Evolutionary conservation across 2,797 vertebrate species (phyloP), one percentile per base, ranked within the genome.

Genomic region (Jordanella pulchra): DNA sequence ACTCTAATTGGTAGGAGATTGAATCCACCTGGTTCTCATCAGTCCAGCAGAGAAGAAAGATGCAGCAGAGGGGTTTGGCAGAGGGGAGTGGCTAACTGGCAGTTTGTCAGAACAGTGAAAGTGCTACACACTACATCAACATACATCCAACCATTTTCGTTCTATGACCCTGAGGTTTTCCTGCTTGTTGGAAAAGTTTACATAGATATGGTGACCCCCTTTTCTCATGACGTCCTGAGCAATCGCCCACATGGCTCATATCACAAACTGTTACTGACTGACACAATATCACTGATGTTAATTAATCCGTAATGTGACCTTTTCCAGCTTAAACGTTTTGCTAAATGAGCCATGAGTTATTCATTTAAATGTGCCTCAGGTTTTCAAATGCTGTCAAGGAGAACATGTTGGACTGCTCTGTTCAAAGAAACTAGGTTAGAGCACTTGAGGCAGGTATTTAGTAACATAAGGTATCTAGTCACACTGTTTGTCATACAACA

Each of bases 381-480:
- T 23, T 23, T 18, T 60, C 9, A 35, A n/a, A 44, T 66, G 25
- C 18, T 73, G 39, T 48, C 60, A 69, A 50, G 48, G 45, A 21
- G 23, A 47, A 66, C 47, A 21, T 35, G 54, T 82, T 70, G 58
- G 65, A 69, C 76, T 60, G 27, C 66, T 67, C 60, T 47, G 18
- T 42, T 48, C 32, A 45, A 0, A 65, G 18, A 56, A 55, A 58
- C 32, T 71, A 25, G 48, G 14, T 10, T 47, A 45, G 17, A 12
- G 32, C 63, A 30, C 27, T 11, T 54, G 71, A 53, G 25, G 9
- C 45, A 23, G 7, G 25, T n/a, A 12, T 27, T 69, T 25, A 63
- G 44, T 11, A 2, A 35, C 32, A 66, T 51, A 35, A 42, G 74
- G 27, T 28, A 14, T 64, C 12, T 3, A n/a, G 42, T 56, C 23